Conservation (phyloP, 92 coral and sea anemone species). For the Porites rus region DNA sequence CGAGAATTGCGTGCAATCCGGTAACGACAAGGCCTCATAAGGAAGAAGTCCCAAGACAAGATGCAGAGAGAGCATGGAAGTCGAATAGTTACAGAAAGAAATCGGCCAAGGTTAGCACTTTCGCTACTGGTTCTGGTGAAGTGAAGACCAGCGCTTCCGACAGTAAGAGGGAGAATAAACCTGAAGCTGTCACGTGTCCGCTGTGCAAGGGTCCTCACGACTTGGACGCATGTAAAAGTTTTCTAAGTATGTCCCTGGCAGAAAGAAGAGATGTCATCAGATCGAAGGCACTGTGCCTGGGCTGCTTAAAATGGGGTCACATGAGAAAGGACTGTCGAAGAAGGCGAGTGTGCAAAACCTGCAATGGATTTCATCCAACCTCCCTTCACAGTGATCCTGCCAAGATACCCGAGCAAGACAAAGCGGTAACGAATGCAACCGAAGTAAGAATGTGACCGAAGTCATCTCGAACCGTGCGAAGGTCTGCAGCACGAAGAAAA, state of each 20-base stretch:
- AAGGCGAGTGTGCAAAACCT: slow-evolving; percentile 29
- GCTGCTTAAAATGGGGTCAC: slow-evolving; percentile 59
- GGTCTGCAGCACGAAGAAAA: background rate
- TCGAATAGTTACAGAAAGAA: background rate
- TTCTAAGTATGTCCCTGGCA: slow-evolving; percentile 37
- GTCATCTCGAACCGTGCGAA: slow-evolving; percentile 3
- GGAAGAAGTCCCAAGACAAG: slow-evolving; percentile 17
- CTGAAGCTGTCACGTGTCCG: slow-evolving; percentile 16
- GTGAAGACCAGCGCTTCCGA: background rate
- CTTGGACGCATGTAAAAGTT: slow-evolving; percentile 45
- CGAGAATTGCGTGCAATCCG: slow-evolving; percentile 72
- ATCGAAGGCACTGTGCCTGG: slow-evolving; percentile 46
- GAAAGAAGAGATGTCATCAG: slow-evolving; percentile 39
- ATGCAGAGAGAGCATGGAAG: slow-evolving; percentile 1
- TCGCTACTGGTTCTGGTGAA: slow-evolving; percentile 36
- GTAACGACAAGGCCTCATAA: slow-evolving; percentile 24
- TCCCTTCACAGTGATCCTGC: slow-evolving; percentile 29
- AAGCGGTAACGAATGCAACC: background rate
- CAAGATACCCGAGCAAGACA: background rate
- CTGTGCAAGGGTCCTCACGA: slow-evolving; percentile 52
- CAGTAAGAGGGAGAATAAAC: slow-evolving; percentile 14
- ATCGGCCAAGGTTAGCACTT: background rate
- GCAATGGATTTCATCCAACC: slow-evolving; percentile 56
- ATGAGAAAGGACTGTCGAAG: slow-evolving; percentile 30
- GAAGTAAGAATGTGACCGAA: background rate